These are phyloP conservation scores for Ostrea denselamellosa DNA, from an alignment of 1,140 invertebrate species.

Conservation along the genomic window DNA sequence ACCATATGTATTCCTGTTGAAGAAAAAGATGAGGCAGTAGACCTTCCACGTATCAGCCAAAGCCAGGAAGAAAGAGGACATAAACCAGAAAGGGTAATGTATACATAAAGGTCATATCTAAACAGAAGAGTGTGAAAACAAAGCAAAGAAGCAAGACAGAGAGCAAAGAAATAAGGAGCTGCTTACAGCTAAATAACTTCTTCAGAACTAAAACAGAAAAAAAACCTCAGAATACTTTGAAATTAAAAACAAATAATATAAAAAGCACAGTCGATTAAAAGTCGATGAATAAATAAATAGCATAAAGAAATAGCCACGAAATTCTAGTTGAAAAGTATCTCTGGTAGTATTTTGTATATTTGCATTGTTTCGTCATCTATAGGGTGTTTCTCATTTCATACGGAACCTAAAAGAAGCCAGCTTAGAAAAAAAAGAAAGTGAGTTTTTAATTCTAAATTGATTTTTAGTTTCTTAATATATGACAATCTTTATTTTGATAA, in stretches of 20 bases:
- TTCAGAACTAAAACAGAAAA: no score
- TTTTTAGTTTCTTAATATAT: no score
- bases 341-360: background rate
- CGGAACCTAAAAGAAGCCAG: background rate
- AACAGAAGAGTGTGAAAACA: background rate
- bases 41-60: background rate
- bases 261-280: no score
- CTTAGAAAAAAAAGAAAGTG: conserved; percentile 11
- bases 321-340: no score
- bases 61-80: background rate
- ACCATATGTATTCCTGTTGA: background rate
- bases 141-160: background rate
- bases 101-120: no score
- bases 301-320: no score
- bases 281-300: no score
- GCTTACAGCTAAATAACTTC: no score
- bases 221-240: no score
- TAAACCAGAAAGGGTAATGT: conserved; percentile 13
- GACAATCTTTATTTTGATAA: no score
- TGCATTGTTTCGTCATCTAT: background rate
- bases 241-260: no score
- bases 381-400: background rate
- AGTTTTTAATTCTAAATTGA: background rate
- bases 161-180: background rate
- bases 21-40: background rate